Evolutionary conservation across 2,888 invertebrate species (phyloP).

Genomic region (Agonopterix arenella): DNA sequence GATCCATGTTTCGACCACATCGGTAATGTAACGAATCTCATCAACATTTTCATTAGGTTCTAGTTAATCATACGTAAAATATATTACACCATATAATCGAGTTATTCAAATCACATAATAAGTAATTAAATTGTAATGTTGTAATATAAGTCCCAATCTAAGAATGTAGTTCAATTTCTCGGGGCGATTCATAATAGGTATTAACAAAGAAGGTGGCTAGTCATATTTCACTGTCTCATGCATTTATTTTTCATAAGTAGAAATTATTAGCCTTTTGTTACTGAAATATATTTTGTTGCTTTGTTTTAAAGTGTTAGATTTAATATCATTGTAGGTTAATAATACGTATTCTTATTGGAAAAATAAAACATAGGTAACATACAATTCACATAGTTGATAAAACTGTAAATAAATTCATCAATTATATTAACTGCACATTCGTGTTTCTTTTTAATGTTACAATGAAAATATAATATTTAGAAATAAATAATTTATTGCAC

Average conservation of each 20-base stretch:
- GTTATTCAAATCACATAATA: background rate
- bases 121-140: background rate
- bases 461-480: conserved; percentile 7
- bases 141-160: conserved; percentile 50
- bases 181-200: background rate
- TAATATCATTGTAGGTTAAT: conserved; percentile 9
- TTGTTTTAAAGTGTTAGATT: background rate
- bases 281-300: background rate
- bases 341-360: conserved; percentile 1
- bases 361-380: background rate
- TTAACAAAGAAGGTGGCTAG: background rate
- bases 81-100: background rate
- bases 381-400: background rate
- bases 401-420: conserved; percentile 57
- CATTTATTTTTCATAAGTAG: background rate
- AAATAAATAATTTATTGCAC: conserved; percentile 51
- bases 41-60: background rate
- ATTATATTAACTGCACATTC: conserved; percentile 28
- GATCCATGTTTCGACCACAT: background rate
- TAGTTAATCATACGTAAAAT: background rate
- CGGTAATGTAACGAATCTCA: background rate
- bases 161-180: conserved; percentile 36
- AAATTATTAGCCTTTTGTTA: background rate
- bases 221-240: background rate
- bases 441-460: conserved; percentile 23